Conservation (phyloP, 2,113 vertebrate species). For the Anas platyrhynchos region DNA sequence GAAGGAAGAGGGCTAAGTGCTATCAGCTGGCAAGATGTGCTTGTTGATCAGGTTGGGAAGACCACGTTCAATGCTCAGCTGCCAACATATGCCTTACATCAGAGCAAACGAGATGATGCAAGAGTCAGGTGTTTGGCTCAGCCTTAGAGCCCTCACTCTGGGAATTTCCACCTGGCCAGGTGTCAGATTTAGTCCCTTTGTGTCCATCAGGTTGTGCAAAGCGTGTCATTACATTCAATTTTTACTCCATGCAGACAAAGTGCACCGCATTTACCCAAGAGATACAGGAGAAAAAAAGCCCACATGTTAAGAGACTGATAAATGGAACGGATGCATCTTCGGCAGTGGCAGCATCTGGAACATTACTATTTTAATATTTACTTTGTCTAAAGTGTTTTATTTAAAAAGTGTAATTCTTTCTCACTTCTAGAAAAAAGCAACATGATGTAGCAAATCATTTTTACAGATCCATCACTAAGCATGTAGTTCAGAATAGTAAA, state of each 20-base stretch:
- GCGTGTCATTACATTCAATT: background rate
- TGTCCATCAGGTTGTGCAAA: background rate
- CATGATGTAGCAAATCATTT: conserved; percentile 14
- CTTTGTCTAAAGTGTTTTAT: conserved; percentile 4
- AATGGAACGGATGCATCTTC: background rate
- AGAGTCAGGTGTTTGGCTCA: background rate
- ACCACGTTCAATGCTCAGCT: background rate
- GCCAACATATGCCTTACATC: background rate
- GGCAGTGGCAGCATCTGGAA: conserved; percentile 15
- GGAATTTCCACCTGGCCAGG: background rate
- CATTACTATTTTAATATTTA: conserved; percentile 50
- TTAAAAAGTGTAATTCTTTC: background rate
- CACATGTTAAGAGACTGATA: background rate
- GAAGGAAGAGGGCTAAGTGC: background rate
- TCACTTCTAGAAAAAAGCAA: background rate
- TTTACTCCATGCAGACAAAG: background rate
- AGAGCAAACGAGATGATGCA: background rate
- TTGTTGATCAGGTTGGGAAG: background rate
- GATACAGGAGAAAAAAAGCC: background rate
- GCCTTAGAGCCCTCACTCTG: background rate
- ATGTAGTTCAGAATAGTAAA: conserved; percentile 31
- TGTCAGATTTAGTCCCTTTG: background rate
- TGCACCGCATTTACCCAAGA: background rate
- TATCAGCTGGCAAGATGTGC: background rate
- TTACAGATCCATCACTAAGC: conserved; percentile 21